Conservation (phyloP, 2,888 invertebrate genomes). For the Lepidonotus clava region DNA sequence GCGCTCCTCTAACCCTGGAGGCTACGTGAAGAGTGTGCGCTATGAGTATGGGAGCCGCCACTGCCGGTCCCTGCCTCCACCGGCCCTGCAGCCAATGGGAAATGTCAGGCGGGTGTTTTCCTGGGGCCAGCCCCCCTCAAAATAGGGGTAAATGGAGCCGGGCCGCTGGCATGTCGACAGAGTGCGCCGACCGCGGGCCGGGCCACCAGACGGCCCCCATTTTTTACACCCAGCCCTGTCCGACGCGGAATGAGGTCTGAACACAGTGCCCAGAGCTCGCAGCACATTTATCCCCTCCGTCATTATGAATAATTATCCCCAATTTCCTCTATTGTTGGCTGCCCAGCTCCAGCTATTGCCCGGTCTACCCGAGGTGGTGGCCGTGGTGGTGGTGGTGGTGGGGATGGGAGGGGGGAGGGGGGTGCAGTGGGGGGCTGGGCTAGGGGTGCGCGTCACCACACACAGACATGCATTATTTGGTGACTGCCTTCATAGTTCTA, state of each 20-base stretch:
- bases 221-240: background rate
- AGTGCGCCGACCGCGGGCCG: background rate
- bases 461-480: background rate
- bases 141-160: background rate
- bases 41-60: too few relatives aligned
- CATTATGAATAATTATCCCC: conserved; percentile 53
- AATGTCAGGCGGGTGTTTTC: conserved; percentile 4
- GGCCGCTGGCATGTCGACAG: background rate
- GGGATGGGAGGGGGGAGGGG: background rate
- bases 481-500: background rate
- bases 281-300: conserved; percentile 30
- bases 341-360: background rate
- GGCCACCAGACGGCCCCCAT: background rate
- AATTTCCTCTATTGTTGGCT: conserved; percentile 50
- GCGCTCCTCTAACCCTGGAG: background rate
- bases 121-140: background rate
- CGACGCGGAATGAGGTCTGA: conserved; percentile 31
- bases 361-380: background rate
- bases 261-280: background rate
- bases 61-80: too few relatives aligned
- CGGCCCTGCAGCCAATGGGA: background rate
- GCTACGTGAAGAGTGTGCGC: too few relatives aligned
- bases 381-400: background rate
- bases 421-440: background rate
- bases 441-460: background rate